phyloP scores from a whole-genome alignment of 37 sponge, comb jelly and placozoan genomes.

The Ianthella basta region DNA sequence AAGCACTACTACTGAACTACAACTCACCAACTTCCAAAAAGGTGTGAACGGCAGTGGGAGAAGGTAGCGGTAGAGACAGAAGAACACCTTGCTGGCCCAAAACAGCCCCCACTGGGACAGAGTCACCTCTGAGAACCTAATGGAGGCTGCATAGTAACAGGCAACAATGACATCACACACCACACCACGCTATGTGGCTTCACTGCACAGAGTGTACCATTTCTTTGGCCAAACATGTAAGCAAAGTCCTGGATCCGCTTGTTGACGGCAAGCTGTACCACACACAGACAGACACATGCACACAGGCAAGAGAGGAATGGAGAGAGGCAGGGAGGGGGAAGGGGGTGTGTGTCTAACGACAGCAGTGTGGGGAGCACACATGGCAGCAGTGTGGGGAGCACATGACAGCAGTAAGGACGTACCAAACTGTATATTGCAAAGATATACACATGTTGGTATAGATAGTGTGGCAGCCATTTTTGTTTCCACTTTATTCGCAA shows the following conservation, averaged over 20 bases:
- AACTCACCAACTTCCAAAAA: constrained; percentile 1
- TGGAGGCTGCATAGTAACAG: too few species aligned
- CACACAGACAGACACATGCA: not conserved
- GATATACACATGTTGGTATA: constrained; percentile 56
- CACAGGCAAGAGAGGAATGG: too few species aligned
- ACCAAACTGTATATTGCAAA: constrained; percentile 48
- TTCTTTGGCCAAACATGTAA: not conserved
- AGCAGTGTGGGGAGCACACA: too few species aligned
- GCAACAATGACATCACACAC: too few species aligned
- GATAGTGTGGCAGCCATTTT: constrained; percentile 51
- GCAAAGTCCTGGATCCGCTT: constrained; percentile 46
- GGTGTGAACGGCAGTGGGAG: constrained; percentile 41
- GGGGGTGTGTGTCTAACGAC: too few species aligned
- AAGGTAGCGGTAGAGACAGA: constrained; percentile 31
- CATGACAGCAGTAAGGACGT: not conserved
- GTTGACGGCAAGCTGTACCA: constrained; percentile 42
- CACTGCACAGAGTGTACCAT: not conserved
- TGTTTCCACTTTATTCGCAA: constrained; percentile 49
- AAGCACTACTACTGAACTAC: too few species aligned
- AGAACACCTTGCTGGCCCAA: constrained; percentile 38
- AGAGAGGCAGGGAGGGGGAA: too few species aligned
- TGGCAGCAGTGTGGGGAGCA: too few species aligned
- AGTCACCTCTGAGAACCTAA: too few species aligned
- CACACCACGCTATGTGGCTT: too few species aligned
- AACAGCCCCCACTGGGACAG: not conserved